Base-by-base conservation (phyloP, 2,113 vertebrate genomes). In the Taurulus bubalis region DNA sequence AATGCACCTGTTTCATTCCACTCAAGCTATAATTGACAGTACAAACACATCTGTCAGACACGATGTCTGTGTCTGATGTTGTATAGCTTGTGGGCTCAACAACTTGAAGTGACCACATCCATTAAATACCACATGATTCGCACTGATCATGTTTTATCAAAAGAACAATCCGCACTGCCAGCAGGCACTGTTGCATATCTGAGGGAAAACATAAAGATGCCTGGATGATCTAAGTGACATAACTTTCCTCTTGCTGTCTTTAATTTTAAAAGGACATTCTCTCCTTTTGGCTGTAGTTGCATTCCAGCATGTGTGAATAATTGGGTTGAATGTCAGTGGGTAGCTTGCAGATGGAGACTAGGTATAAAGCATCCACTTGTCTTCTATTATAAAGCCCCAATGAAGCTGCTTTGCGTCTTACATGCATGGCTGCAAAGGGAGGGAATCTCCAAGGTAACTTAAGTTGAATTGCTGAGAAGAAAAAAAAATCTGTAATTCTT, bases 311-410 rank as follows among this genome's bases (percentile, higher is more conserved):
- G 88, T 91, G 92, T 93, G 90, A 90, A 83, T 93, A 95, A 93
- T 88, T 84, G 89, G 91, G 89, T 89, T 93, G 91, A 94, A 95
- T 93, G 92, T 94, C 92, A 94, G 87, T 60, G 87, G 91, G 87
- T 88, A 88, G 91, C 90, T 88, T 85, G 88, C 79, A 86, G 87
- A 87, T 84, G 85, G 85, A 87, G 72, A 47, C 71, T 65, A 86
- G 83, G 87, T 90, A 90, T 60, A 68, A 78, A 88, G 82, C 80
- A 81, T 80, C 76, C 79, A 63, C 82, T 87, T 79, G 79, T 83
- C 71, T 81, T 85, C 72, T 85, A 82, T 90, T 91, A 90, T 87
- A 77, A 75, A 89, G 85, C 66, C 84, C 89, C 79, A 79, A 71
- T 78, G 55, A 85, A 79, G 75, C 79, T 53, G 75, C 26, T 86